Conservation (phyloP, 2,113 vertebrate species). For the Neofelis nebulosa region DNA sequence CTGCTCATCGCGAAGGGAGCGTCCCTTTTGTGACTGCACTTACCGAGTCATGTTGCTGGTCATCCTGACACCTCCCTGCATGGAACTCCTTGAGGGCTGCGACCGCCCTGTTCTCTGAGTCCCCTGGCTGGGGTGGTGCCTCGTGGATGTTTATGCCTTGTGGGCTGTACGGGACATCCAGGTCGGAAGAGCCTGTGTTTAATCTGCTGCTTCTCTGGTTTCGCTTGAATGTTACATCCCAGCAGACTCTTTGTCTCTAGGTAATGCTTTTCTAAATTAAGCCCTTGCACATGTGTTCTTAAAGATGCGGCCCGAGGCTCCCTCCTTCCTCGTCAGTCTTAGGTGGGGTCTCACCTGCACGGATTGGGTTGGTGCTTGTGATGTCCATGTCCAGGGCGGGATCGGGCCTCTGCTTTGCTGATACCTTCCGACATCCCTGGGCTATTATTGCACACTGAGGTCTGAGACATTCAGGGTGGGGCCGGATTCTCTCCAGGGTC, state of each 20-base stretch:
- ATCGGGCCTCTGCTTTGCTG: neutral
- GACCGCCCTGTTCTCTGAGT: neutral
- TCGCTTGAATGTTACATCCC: neutral
- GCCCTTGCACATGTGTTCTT: neutral
- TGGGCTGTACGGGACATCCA: neutral
- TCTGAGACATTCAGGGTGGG: neutral
- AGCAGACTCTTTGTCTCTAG: neutral
- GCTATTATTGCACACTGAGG: neutral
- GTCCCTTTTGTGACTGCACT: neutral
- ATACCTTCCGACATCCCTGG: neutral
- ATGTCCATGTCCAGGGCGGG: neutral
- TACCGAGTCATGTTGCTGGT: neutral
- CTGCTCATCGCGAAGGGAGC: neutral
- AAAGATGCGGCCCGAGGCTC: neutral
- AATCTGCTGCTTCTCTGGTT: neutral
- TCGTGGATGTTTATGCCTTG: neutral
- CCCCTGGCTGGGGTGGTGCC: neutral
- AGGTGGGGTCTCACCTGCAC: neutral
- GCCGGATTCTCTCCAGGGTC: neutral
- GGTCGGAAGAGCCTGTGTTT: neutral
- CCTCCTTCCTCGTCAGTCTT: neutral
- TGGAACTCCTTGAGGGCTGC: neutral
- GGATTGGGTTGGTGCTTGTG: neutral
- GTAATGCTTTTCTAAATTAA: neutral
- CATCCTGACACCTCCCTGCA: accelerated